Evolutionary conservation across 2,797 vertebrate species (phyloP).

Genomic region (Anabas testudineus): DNA sequence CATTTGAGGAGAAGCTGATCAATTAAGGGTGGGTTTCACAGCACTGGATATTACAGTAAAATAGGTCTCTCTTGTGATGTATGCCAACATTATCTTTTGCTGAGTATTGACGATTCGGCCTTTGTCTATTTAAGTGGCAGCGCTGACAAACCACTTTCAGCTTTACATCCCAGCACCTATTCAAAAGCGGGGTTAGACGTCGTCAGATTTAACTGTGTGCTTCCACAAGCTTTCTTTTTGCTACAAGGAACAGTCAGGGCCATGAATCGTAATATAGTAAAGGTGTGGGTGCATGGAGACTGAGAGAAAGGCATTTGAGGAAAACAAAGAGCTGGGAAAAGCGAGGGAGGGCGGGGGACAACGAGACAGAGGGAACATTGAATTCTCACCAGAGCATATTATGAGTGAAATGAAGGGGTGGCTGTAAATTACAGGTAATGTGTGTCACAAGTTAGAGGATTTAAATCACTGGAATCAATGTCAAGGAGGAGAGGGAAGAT

Average conservation of each 20-base stretch:
- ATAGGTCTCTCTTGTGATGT: slow-evolving; percentile 29
- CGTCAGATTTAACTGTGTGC: slow-evolving; percentile 49
- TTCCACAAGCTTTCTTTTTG: slow-evolving; percentile 61
- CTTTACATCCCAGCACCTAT: slow-evolving; percentile 45
- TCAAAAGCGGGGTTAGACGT: slow-evolving; percentile 55
- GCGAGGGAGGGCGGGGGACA: slow-evolving; percentile 19
- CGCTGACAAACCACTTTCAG: slow-evolving; percentile 64
- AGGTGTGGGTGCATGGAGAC: slow-evolving; percentile 42
- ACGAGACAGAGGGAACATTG: slow-evolving; percentile 63
- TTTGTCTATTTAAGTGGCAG: slow-evolving; percentile 60
- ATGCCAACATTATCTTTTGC: slow-evolving; percentile 44
- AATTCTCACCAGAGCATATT: slow-evolving; percentile 76
- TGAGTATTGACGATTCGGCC: slow-evolving; percentile 59
- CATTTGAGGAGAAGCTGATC: slow-evolving; percentile 26
- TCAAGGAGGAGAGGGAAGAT: slow-evolving; percentile 65
- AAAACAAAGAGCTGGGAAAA: slow-evolving; percentile 61
- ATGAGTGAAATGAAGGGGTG: slow-evolving; percentile 68
- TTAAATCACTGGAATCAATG: slow-evolving; percentile 79
- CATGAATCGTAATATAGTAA: slow-evolving; percentile 71
- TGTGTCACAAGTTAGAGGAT: slow-evolving; percentile 69
- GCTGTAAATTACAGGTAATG: slow-evolving; percentile 80
- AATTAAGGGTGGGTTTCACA: slow-evolving; percentile 29
- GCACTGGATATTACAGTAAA: slow-evolving; percentile 11
- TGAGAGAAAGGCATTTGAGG: slow-evolving; percentile 10
- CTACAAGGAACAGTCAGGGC: slow-evolving; percentile 28